These are phyloP conservation scores for Hydrophis major DNA, from an alignment of 2,797 vertebrate genomes.

Conservation along the genomic window DNA sequence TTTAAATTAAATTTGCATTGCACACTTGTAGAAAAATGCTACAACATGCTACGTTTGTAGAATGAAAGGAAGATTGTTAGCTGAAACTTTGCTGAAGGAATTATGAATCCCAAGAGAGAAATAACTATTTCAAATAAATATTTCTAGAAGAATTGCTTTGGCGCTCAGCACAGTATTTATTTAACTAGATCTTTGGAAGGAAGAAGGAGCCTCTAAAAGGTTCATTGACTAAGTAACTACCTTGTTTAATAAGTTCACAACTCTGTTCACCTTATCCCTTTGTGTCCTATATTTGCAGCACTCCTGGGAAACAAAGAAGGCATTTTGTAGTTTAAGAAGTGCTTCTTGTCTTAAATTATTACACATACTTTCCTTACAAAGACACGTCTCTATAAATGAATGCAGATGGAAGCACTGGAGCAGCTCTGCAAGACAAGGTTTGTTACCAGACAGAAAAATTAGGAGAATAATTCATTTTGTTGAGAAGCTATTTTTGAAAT, in stretches of 20 bases:
- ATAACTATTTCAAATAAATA: slow-evolving; percentile 32
- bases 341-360: slow-evolving; percentile 50
- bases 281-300: slow-evolving; percentile 40
- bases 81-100: slow-evolving; percentile 28
- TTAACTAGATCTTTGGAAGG: slow-evolving; percentile 56
- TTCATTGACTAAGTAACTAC: slow-evolving; percentile 46
- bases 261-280: slow-evolving; percentile 20
- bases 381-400: slow-evolving; percentile 52
- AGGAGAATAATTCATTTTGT: slow-evolving; percentile 67
- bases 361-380: background rate
- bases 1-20: slow-evolving; percentile 28
- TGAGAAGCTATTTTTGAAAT: slow-evolving; percentile 57
- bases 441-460: slow-evolving; percentile 66
- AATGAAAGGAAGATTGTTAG: slow-evolving; percentile 19
- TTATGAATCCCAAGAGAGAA: slow-evolving; percentile 1
- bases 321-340: slow-evolving; percentile 54
- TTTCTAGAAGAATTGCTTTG: slow-evolving; percentile 41
- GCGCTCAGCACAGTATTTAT: slow-evolving; percentile 36
- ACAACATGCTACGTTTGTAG: background rate
- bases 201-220: slow-evolving; percentile 50
- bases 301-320: slow-evolving; percentile 43
- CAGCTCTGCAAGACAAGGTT: slow-evolving; percentile 43
- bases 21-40: slow-evolving; percentile 17
- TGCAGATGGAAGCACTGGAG: slow-evolving; percentile 58
- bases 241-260: slow-evolving; percentile 52